Conservation (phyloP, 2,797 vertebrate genomes). For the Myiotriccus ornatus region DNA sequence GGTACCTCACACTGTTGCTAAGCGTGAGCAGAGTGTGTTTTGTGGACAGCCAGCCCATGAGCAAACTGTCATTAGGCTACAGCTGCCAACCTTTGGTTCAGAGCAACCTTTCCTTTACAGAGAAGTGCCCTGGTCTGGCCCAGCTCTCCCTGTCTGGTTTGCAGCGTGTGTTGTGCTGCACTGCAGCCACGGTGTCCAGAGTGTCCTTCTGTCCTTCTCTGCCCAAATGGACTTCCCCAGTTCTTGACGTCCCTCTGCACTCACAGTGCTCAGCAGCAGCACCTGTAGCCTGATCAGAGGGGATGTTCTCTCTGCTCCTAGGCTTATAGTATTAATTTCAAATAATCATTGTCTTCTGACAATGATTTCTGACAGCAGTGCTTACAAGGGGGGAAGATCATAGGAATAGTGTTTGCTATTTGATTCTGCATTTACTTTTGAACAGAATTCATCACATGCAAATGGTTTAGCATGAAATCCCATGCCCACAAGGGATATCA, state of each 20-base stretch:
- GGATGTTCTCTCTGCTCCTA: neutral
- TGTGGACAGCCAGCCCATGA: neutral
- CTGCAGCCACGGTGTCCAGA: fast-evolving
- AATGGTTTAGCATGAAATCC: neutral
- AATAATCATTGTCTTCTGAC: neutral
- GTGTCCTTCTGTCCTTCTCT: neutral
- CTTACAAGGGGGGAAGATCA: neutral
- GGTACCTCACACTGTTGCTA: neutral
- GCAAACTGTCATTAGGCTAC: neutral
- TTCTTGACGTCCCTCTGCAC: neutral
- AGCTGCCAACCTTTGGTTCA: neutral
- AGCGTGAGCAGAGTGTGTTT: neutral
- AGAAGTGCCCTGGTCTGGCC: neutral
- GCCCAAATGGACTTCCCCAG: neutral
- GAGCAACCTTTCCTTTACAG: neutral
- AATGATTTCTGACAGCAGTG: neutral
- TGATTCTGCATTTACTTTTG: neutral
- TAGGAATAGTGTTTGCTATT: neutral
- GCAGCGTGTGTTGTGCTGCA: fast-evolving
- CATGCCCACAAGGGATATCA: neutral
- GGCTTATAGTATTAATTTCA: neutral
- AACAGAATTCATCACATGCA: neutral
- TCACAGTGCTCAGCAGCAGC: neutral
- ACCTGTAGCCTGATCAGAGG: neutral
- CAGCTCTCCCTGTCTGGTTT: neutral